Base-by-base conservation (phyloP, 2,888 invertebrate species). In the Pseudoips prasinana region DNA sequence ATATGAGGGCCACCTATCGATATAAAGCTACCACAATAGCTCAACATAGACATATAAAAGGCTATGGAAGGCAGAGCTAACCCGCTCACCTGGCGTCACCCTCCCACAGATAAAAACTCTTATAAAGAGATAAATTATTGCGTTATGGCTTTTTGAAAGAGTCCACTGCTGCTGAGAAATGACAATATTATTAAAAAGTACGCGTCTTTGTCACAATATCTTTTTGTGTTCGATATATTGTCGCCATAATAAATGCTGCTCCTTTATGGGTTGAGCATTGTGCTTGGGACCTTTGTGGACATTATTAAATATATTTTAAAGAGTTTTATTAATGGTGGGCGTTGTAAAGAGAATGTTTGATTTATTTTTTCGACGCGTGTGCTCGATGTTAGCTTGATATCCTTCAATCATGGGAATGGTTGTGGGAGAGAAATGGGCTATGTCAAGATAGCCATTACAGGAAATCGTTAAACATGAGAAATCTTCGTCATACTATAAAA, bases 161-260 rank as follows among this genome's bases (percentile, higher is more conserved):
- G 87, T 87, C 86, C 88, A 88, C 76, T 87, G 80, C 86, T 86
- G 88, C 80, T 88, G 86, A 88, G 88, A 88, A 88, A 88, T 88
- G 88, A 88, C 87, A 86, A 86, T 88, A 88, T 88, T 88, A 88
- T 88, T 88, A 88, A 88, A 88, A 88, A 88, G 83, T 86, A 83
- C 78, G 77, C 83, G 60, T 86, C 86, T 85, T 87, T 87, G 87
- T 88, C 86, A 87, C 88, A 76, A 80, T 86, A 88, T 88, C 88
- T 88, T 88, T 87, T 88, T 88, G 88, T 88, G 69, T 88, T 84
- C 84, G 66, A 86, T 87, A 87, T 87, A 88, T 88, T 88, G 88
- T 88, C 88, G 72, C 86, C 64, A 82, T 87, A 87, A 88, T 87
- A 88, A 88, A 88, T 88, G 88, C 85, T 80, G 82, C 76, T 73